phyloP scores from a whole-genome alignment of 1,140 invertebrate species.

The Eriosoma lanigerum region DNA sequence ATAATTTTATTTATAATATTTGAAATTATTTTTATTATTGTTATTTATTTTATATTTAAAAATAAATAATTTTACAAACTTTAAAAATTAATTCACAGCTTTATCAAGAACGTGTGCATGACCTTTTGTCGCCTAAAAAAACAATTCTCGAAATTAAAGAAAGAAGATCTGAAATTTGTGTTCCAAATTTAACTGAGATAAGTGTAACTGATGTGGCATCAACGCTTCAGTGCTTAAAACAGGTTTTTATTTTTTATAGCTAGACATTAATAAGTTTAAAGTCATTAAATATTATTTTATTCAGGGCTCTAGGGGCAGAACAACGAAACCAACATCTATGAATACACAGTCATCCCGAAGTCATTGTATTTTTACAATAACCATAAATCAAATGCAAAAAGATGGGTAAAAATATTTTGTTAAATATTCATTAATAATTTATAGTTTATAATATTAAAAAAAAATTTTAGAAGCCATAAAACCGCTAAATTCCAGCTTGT shows the following conservation, averaged over 20 bases:
- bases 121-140: slow-evolving; percentile 60
- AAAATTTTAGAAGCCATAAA: slow-evolving; percentile 68
- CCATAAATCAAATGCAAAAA: slow-evolving; percentile 63
- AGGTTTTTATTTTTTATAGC: slow-evolving; percentile 46
- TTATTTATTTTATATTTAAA: slow-evolving; percentile 55
- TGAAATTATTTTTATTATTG: too few species aligned
- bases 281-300: not conserved
- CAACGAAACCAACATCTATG: slow-evolving; percentile 91
- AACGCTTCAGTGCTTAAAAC: too few species aligned
- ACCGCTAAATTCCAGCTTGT: slow-evolving; percentile 83
- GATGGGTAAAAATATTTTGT: too few species aligned
- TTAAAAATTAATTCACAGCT: slow-evolving; percentile 58
- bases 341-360: slow-evolving; percentile 86
- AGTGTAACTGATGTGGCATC: slow-evolving; percentile 64
- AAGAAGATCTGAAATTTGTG: slow-evolving; percentile 63
- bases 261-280: not conserved
- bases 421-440: slow-evolving; percentile 51
- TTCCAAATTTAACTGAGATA: slow-evolving; percentile 65
- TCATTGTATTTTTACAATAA: slow-evolving; percentile 89
- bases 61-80: slow-evolving; percentile 39
- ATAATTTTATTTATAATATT: too few species aligned
- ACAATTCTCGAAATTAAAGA: slow-evolving; percentile 80
- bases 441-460: slow-evolving; percentile 37
- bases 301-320: slow-evolving; percentile 72
- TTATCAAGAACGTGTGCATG: slow-evolving; percentile 64